phyloP scores from a whole-genome alignment of 2,113 vertebrate species.

The Corvus moneduloides region DNA sequence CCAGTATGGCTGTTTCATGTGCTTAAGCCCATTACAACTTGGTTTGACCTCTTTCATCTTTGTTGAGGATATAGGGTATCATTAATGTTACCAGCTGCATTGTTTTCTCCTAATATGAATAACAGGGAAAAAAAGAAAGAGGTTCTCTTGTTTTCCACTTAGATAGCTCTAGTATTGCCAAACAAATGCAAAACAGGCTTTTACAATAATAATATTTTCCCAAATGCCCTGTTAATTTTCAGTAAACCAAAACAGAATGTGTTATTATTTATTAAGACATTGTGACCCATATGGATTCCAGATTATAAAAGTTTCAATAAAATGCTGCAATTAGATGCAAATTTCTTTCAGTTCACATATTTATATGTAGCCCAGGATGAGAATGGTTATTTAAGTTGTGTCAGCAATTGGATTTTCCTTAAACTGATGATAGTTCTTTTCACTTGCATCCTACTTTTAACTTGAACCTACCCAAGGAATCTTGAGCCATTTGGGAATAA shows the following conservation, averaged over 20 bases:
- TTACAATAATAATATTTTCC: conserved; percentile 75
- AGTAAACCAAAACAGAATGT: conserved; percentile 80
- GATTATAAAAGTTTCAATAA: conserved; percentile 75
- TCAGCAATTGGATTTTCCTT: conserved; percentile 50
- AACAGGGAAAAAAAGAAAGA: not conserved
- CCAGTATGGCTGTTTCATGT: conserved; percentile 68
- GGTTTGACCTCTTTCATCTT: conserved; percentile 75
- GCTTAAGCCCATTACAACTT: conserved; percentile 68
- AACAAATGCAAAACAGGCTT: conserved; percentile 74
- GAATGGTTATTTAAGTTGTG: conserved; percentile 63
- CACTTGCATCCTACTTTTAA: not conserved
- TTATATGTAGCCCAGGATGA: conserved; percentile 49
- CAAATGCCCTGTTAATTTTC: conserved; percentile 80
- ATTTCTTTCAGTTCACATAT: conserved; percentile 60
- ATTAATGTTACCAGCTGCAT: conserved; percentile 76
- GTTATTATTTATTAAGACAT: conserved; percentile 79
- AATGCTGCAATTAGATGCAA: conserved; percentile 49
- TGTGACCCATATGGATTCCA: conserved; percentile 74
- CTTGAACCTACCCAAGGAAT: not conserved
- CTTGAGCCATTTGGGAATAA: not conserved
- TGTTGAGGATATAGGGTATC: conserved; percentile 68
- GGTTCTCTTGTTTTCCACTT: conserved; percentile 68
- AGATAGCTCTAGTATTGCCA: conserved; percentile 65
- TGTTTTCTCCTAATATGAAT: conserved; percentile 72
- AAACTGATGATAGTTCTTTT: not conserved